These are phyloP conservation scores for Ormyrus pomaceus DNA, from an alignment of 2,888 invertebrate species.

Conservation along the genomic window DNA sequence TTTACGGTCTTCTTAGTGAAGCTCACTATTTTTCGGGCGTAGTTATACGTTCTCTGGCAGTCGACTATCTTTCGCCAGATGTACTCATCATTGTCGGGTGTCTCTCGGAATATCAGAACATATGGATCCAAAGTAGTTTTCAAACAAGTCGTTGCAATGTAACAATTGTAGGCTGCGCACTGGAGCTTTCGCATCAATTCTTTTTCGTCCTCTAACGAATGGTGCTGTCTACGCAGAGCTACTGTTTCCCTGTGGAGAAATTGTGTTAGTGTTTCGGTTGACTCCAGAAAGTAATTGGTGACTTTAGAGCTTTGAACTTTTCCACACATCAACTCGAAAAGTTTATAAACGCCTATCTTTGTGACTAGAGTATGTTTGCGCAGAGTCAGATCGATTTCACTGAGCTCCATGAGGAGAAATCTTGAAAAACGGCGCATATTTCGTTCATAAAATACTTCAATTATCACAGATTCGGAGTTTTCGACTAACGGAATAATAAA, in stretches of 20 bases:
- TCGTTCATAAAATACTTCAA: slow-evolving; percentile 29
- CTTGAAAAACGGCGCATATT: neutral
- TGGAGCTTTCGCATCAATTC: slow-evolving; percentile 78
- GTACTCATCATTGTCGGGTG: slow-evolving; percentile 71
- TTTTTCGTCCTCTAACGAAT: slow-evolving; percentile 61
- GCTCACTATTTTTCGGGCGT: slow-evolving; percentile 72
- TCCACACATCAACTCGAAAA: slow-evolving; percentile 72
- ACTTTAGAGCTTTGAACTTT: slow-evolving; percentile 60
- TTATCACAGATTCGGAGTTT: neutral
- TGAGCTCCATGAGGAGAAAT: neutral
- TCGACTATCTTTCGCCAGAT: slow-evolving; percentile 81
- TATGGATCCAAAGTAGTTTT: too few species aligned
- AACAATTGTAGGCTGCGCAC: slow-evolving; percentile 82
- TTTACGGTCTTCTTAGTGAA: slow-evolving; percentile 73
- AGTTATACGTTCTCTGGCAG: slow-evolving; percentile 75
- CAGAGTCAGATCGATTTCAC: neutral
- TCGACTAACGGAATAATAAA: slow-evolving; percentile 68
- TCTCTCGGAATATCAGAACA: slow-evolving; percentile 76
- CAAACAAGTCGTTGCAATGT: slow-evolving; percentile 76
- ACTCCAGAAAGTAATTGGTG: neutral
- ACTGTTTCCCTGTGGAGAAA: neutral
- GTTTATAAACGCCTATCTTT: slow-evolving; percentile 72
- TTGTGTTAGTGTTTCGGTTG: neutral
- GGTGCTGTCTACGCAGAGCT: slow-evolving; percentile 11
- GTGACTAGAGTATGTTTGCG: slow-evolving; percentile 64